Evolutionary conservation across 2,888 invertebrate species (phyloP).

Genomic region (Mythimna ferrago): DNA sequence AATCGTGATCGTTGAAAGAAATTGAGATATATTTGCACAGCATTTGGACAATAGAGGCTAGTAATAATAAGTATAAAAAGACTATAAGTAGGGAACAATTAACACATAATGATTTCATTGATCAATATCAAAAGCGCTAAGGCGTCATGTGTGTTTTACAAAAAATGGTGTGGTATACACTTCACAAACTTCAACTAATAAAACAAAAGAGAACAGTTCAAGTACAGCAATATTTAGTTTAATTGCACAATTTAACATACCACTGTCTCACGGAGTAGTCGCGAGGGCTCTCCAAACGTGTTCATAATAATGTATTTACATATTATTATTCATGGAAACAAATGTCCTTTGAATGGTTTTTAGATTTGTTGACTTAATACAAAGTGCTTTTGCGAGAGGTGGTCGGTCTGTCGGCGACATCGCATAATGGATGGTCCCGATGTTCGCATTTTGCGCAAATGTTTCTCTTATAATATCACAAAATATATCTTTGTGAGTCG

Average conservation of each 20-base stretch:
- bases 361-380: constrained; percentile 89
- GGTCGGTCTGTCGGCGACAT: constrained; percentile 82
- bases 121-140: background rate
- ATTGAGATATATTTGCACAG: no score
- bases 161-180: background rate
- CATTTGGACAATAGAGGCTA: no score
- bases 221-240: constrained; percentile 44
- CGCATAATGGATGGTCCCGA: constrained; percentile 80
- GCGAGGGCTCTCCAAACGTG: constrained; percentile 63
- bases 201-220: constrained; percentile 11
- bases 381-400: constrained; percentile 86
- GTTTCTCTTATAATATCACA: constrained; percentile 82
- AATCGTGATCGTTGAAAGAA: no score
- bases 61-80: no score
- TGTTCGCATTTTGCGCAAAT: constrained; percentile 81
- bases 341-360: constrained; percentile 87
- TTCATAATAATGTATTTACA: constrained; percentile 85
- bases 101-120: background rate
- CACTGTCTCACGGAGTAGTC: constrained; percentile 59
- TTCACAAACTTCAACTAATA: constrained; percentile 7
- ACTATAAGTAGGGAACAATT: background rate
- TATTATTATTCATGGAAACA: constrained; percentile 89
- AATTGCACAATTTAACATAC: constrained; percentile 59
- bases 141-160: background rate
- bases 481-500: constrained; percentile 70